Evolutionary conservation across 2,888 invertebrate genomes (phyloP).

Genomic region (Euclidia mi): DNA sequence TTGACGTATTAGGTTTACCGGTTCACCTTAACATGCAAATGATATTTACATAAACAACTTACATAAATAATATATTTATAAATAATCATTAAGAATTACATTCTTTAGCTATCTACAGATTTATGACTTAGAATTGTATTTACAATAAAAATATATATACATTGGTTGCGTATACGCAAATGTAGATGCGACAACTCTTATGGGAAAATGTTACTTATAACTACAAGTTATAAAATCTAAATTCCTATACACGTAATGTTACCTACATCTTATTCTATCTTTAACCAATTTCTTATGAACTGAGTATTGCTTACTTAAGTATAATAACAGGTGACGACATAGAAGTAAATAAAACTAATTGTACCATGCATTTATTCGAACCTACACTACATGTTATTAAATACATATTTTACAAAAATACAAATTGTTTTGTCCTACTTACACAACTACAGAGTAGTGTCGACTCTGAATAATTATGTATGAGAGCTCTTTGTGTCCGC

Average conservation of each 20-base stretch:
- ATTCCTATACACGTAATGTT: neutral
- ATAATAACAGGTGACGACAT: constrained; percentile 32
- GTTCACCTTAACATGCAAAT: constrained; percentile 41
- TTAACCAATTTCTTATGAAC: neutral
- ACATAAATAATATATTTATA: constrained; percentile 24
- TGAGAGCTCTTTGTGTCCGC: too few species aligned
- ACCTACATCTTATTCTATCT: neutral
- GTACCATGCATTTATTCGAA: constrained; percentile 21
- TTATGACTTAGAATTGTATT: constrained; percentile 50
- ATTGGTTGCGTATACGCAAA: too few species aligned
- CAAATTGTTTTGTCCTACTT: neutral
- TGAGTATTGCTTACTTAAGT: constrained; percentile 6
- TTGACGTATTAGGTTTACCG: constrained; percentile 32
- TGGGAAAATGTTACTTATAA: too few species aligned
- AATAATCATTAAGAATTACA: constrained; percentile 26
- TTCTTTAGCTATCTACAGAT: constrained; percentile 9
- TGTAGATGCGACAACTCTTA: too few species aligned
- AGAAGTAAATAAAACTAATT: constrained; percentile 15
- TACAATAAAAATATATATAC: too few species aligned
- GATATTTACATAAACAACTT: constrained; percentile 37
- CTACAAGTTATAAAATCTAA: neutral
- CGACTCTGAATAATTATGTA: too few species aligned
- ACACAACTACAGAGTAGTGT: neutral
- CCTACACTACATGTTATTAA: neutral
- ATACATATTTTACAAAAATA: neutral